Base-by-base conservation (phyloP, 2,113 vertebrate species). In the Casuarius casuarius region DNA sequence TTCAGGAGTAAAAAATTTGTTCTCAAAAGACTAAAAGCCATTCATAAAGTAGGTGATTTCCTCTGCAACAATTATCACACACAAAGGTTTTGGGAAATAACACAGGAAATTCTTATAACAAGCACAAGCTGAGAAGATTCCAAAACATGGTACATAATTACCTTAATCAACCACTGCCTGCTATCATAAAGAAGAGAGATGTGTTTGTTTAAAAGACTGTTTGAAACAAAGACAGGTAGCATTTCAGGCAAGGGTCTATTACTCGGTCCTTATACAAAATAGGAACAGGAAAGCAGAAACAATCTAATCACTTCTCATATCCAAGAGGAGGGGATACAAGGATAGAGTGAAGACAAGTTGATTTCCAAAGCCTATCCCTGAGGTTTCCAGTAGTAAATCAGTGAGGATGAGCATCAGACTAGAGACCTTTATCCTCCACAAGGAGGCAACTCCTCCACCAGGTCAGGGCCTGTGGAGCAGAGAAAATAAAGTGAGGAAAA, bases 381-480 rank as follows among this genome's bases (percentile, higher is more conserved):
- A 85, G 16, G 66, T 31, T 85, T 58, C 14, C 66, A 82, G 90
- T 12, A 70, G 54, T 73, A 54, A 88, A 40, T 21, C 82, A 93
- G 75, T 54, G 90, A 59, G 78, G 40, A 92, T 0, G 2, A 82
- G 44, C 71, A 76, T 12, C 90, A 87, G 70, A 56, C 87, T 78
- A 94, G 74, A 85, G 67, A 93, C 72, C 85, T 94, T 90, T 83
- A 35, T 73, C 85, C 49, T 86, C 65, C 92, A 29, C 31, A 35
- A 76, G 84, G 59, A 20, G n/a, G 46, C 21, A 84, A 51, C 31
- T 89, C 83, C 51, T 96, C 68, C 44, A 81, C n/a, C 3, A 3
- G 1, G 91, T 61, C 85, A 87, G 61, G 52, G 56, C 88, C 95
- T 92, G 80, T 16, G 44, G 58, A 81, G 20, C 65, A 92, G 25